These are phyloP conservation scores for Abramis brama DNA, from an alignment of 2,113 vertebrate genomes.

Conservation along the genomic window DNA sequence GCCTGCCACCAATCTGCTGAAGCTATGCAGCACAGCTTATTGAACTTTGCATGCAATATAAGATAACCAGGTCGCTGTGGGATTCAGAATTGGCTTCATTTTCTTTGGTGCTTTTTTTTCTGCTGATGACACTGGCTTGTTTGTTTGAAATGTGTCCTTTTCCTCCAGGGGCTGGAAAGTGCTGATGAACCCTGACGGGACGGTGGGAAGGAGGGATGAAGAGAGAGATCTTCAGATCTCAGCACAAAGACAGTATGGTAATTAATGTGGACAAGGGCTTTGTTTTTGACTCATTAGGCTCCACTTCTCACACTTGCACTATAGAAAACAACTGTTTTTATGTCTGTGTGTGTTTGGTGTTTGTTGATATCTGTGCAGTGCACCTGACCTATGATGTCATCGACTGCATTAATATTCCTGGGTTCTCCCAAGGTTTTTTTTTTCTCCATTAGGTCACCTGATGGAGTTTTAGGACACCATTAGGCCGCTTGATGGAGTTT, in stretches of 20 bases:
- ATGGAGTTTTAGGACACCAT: too few relatives aligned
- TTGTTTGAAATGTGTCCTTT: conserved; percentile 58
- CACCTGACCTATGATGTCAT: not conserved
- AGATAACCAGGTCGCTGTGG: conserved; percentile 54
- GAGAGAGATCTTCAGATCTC: not conserved
- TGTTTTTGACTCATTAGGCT: conserved; percentile 4
- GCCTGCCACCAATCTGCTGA: conserved; percentile 58
- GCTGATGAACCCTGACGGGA: conserved; percentile 57
- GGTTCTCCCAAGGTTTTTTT: too few relatives aligned
- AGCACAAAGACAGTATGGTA: not conserved
- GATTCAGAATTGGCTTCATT: conserved; percentile 60
- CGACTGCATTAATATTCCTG: not conserved
- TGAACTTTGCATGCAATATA: conserved; percentile 63
- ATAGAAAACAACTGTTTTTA: not conserved
- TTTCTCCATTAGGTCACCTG: too few relatives aligned
- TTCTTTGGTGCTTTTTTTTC: conserved; percentile 47
- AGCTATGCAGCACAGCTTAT: conserved; percentile 55
- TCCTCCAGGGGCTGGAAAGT: conserved; percentile 46
- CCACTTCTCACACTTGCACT: not conserved
- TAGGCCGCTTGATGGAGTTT: too few relatives aligned
- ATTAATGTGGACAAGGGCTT: not conserved
- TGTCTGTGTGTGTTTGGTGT: not conserved
- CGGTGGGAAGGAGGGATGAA: conserved; percentile 34
- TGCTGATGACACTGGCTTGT: conserved; percentile 57
- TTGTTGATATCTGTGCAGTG: not conserved